Percentiles rank a stretch among this genome's conserved stretches.
Conservation (phyloP, 2,888 invertebrate genomes). For the Lasiommata megera region DNA sequence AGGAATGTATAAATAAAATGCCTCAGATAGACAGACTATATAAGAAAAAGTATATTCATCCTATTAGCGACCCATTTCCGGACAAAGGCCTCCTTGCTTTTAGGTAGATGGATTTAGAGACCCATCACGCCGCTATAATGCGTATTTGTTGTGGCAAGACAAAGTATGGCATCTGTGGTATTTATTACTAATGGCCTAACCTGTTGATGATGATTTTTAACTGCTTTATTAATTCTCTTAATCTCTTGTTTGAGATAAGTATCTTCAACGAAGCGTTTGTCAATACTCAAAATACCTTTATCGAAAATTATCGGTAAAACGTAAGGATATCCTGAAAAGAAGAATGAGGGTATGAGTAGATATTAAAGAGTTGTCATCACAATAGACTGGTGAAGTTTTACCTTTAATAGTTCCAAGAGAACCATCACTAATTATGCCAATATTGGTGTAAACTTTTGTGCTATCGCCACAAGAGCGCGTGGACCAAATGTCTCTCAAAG, state of each 20-base stretch:
- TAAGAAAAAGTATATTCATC: too few relatives aligned
- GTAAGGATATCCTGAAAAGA: conserved; percentile 57
- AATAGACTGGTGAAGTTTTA: conserved; percentile 29
- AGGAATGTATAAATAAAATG: too few relatives aligned
- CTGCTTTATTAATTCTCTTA: conserved; percentile 55
- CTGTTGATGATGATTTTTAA: conserved; percentile 45
- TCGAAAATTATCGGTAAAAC: conserved; percentile 54
- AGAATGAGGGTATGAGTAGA: too few relatives aligned
- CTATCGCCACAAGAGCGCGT: conserved; percentile 39
- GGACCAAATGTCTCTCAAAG: conserved; percentile 54
- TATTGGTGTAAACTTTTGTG: conserved; percentile 41
- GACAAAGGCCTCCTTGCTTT: too few relatives aligned
- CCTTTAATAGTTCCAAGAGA: conserved; percentile 64
- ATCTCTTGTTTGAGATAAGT: conserved; percentile 59
- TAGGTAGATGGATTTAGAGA: too few relatives aligned
- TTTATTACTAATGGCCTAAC: conserved; percentile 43
- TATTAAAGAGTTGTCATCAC: not conserved
- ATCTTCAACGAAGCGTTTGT: conserved; percentile 44
- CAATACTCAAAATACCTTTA: conserved; percentile 47
- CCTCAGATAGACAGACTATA: too few relatives aligned
- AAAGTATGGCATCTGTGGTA: too few relatives aligned
- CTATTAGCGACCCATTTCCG: too few relatives aligned
- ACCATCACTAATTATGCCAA: conserved; percentile 69
- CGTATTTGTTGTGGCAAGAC: too few relatives aligned
- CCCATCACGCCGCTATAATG: too few relatives aligned